Conservation (phyloP, 2,113 vertebrate genomes). For the Redunca redunca region DNA sequence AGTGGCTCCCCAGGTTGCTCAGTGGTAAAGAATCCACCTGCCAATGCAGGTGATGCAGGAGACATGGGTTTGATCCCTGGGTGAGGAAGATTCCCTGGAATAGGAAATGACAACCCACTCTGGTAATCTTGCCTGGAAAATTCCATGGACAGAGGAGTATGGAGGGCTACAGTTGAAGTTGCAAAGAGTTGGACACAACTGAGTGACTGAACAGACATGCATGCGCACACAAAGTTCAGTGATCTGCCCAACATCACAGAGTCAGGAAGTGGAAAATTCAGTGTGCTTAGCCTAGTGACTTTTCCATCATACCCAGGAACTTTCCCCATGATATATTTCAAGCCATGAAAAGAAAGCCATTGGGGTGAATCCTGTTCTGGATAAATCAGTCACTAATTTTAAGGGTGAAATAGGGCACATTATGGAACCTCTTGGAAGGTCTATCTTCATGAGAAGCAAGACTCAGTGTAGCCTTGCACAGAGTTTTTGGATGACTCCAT, state of each 20-base stretch:
- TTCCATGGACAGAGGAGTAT: too few relatives aligned
- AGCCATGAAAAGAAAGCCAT: background rate
- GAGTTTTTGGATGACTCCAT: background rate
- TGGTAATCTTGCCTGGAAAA: too few relatives aligned
- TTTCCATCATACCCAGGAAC: background rate
- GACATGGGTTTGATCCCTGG: too few relatives aligned
- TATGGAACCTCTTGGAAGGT: background rate
- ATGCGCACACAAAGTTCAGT: background rate
- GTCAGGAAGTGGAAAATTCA: background rate
- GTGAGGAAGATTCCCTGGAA: too few relatives aligned
- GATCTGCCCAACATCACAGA: background rate
- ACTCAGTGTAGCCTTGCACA: background rate
- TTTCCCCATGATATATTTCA: background rate
- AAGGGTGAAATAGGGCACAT: background rate
- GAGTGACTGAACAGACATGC: background rate
- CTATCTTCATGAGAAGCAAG: background rate
- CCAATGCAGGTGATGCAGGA: too few relatives aligned
- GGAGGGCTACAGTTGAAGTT: too few relatives aligned
- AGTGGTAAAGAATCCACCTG: too few relatives aligned
- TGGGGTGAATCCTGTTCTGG: background rate
- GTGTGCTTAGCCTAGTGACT: background rate
- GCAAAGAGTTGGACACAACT: background rate
- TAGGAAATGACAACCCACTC: too few relatives aligned
- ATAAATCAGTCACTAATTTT: background rate
- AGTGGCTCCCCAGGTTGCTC: background rate